Evolutionary conservation across 2,797 vertebrate genomes (phyloP).

Genomic region (Cossypha niveicapilla): DNA sequence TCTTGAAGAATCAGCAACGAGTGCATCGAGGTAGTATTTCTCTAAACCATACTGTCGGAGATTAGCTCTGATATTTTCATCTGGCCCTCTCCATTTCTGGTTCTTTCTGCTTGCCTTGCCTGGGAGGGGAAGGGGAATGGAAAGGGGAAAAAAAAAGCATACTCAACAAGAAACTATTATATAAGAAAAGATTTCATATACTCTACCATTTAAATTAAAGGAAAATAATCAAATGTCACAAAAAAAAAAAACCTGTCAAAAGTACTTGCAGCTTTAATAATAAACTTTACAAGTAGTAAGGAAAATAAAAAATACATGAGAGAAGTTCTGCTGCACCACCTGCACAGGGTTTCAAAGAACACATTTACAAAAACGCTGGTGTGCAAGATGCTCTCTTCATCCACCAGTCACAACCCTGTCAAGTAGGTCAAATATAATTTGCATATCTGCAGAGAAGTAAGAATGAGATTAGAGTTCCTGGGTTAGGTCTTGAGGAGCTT

Average conservation of each 20-base stretch:
- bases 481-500: neutral
- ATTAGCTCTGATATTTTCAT: slow-evolving; percentile 97
- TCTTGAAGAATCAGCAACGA: slow-evolving; percentile 92
- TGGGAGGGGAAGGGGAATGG: slow-evolving; percentile 10
- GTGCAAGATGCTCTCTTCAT: neutral
- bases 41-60: slow-evolving; percentile 92
- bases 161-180: neutral
- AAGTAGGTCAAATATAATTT: neutral
- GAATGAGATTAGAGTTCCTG: neutral
- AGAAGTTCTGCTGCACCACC: neutral
- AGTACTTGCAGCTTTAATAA: neutral
- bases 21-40: slow-evolving; percentile 87
- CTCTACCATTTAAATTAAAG: neutral
- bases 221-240: neutral
- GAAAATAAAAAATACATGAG: neutral
- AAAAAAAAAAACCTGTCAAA: neutral
- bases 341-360: neutral
- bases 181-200: neutral
- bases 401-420: neutral
- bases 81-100: slow-evolving; percentile 96
- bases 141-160: neutral
- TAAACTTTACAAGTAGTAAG: neutral
- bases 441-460: neutral
- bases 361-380: neutral
- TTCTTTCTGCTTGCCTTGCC: slow-evolving; percentile 94